Base-by-base conservation (phyloP, 2,797 vertebrate species). In the Sebastes hopkinsi region DNA sequence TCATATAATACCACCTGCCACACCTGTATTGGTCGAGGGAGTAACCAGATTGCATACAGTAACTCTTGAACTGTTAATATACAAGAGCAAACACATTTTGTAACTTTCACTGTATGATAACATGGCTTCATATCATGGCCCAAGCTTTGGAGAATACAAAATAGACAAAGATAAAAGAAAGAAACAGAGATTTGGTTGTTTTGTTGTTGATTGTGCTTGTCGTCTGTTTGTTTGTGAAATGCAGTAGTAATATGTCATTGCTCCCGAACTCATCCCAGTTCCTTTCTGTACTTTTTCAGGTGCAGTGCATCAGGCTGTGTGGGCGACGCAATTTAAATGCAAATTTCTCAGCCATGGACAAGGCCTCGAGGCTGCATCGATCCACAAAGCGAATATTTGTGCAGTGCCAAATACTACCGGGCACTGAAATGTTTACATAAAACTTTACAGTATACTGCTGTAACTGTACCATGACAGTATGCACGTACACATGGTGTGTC, bases 261-360 rank as follows among this genome's bases (percentile, higher is more conserved):
- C 59, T 74, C 56, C 65, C 58, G 38, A 79, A 69, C 4, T 88
- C 70, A 78, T 79, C 56, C 79, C 71, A 46, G 16, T 69, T 60
- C 22, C 54, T 46, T 27, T 77, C 72, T 73, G 52, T 76, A 72
- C 76, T 76, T 89, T 67, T 80, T 84, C 88, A 89, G 88, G 91
- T 93, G 87, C 86, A 75, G 72, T 79, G 82, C 88, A 87, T 87
- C 85, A 80, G 67, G 64, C 79, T 88, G 73, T 77, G 82, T 89
- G 82, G 87, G 90, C 77, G 52, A 93, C 91, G 87, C 91, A 94
- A 95, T 95, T 94, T 95, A 95, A 95, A 95, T 96, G 94, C 92
- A 93, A 95, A 95, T 95, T 95, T 86, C 67, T 68, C 69, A 81
- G 75, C 62, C 79, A 72, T 68, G 78, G 90, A 92, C 88, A 87